Conservation (phyloP, 2,113 vertebrate species). For the Corydoras maculifer region DNA sequence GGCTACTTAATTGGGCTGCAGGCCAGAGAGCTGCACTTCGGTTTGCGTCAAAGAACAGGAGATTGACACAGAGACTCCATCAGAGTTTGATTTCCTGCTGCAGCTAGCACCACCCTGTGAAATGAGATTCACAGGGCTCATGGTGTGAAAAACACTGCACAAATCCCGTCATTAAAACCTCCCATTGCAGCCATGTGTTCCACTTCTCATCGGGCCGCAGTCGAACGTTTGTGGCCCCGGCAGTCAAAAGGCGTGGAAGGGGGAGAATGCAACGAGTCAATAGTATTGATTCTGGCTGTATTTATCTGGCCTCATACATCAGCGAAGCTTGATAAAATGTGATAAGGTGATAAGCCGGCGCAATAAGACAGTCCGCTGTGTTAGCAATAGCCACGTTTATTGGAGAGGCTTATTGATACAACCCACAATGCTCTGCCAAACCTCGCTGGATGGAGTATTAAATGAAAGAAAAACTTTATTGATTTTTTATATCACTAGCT, state of each 20-base stretch:
- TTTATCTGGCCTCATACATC: slow-evolving; percentile 59
- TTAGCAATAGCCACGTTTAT: slow-evolving; percentile 60
- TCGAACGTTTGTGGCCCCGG: slow-evolving; percentile 57
- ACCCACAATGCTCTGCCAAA: slow-evolving; percentile 63
- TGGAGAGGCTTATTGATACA: slow-evolving; percentile 67
- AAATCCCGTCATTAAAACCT: slow-evolving; percentile 55
- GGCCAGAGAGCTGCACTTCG: slow-evolving; percentile 61
- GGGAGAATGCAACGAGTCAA: slow-evolving; percentile 20
- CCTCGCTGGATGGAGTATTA: slow-evolving; percentile 63
- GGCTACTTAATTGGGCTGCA: slow-evolving; percentile 47
- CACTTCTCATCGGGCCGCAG: slow-evolving; percentile 47
- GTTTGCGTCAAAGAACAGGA: slow-evolving; percentile 58
- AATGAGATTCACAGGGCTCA: slow-evolving; percentile 67
- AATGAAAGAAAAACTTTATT: slow-evolving; percentile 60
- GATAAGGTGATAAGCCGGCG: slow-evolving; percentile 64
- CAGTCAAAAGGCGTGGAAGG: slow-evolving; percentile 64
- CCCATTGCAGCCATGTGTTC: slow-evolving; percentile 54
- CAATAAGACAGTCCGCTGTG: slow-evolving; percentile 62
- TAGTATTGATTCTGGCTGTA: slow-evolving; percentile 61
- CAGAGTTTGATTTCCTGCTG: slow-evolving; percentile 68
- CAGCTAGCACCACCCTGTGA: slow-evolving; percentile 67
- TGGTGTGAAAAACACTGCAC: slow-evolving; percentile 42
- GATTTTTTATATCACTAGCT: slow-evolving; percentile 55
- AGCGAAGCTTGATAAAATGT: slow-evolving; percentile 62
- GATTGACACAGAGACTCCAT: slow-evolving; percentile 64